phyloP scores from a whole-genome alignment of 2,797 vertebrate genomes.

The Crax fasciolata region DNA sequence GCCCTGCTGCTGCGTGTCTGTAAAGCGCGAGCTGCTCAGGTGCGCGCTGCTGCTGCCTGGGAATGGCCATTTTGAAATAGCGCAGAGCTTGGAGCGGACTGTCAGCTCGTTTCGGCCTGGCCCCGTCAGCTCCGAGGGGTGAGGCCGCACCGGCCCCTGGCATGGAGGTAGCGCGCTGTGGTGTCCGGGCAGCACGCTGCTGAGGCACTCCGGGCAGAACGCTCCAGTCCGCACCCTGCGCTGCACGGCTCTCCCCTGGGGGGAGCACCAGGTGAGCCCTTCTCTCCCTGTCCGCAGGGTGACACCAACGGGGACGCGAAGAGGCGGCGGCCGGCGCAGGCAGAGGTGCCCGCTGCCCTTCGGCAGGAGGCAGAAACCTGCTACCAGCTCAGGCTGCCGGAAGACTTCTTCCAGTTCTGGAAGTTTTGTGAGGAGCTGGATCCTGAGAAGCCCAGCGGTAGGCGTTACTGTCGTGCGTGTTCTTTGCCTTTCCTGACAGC shows the following conservation, averaged over 20 bases:
- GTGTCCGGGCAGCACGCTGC: too few relatives aligned
- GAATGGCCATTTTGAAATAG: not conserved
- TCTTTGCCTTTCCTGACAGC: not conserved
- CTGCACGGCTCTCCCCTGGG: too few relatives aligned
- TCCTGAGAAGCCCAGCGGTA: slow-evolving; percentile 89
- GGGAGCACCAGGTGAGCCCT: not conserved
- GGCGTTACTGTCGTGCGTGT: not conserved
- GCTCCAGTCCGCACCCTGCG: too few relatives aligned
- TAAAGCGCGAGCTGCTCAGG: not conserved
- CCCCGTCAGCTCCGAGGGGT: too few relatives aligned
- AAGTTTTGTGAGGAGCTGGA: slow-evolving; percentile 90
- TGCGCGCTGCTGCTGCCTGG: not conserved
- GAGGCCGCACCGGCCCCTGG: too few relatives aligned
- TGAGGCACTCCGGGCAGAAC: too few relatives aligned
- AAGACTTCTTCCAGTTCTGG: slow-evolving; percentile 96
- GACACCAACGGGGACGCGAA: slow-evolving; percentile 81
- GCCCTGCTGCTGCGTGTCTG: accelerated
- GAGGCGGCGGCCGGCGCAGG: slow-evolving; percentile 79
- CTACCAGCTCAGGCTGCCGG: slow-evolving; percentile 91
- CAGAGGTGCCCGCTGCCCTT: slow-evolving; percentile 75
- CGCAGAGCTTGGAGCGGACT: not conserved
- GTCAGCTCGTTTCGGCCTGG: too few relatives aligned
- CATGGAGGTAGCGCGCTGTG: too few relatives aligned
- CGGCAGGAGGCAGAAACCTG: slow-evolving; percentile 86
- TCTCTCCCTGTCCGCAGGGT: slow-evolving; percentile 54